Conservation (phyloP, 1,140 invertebrate genomes). For the Solenopsis invicta region DNA sequence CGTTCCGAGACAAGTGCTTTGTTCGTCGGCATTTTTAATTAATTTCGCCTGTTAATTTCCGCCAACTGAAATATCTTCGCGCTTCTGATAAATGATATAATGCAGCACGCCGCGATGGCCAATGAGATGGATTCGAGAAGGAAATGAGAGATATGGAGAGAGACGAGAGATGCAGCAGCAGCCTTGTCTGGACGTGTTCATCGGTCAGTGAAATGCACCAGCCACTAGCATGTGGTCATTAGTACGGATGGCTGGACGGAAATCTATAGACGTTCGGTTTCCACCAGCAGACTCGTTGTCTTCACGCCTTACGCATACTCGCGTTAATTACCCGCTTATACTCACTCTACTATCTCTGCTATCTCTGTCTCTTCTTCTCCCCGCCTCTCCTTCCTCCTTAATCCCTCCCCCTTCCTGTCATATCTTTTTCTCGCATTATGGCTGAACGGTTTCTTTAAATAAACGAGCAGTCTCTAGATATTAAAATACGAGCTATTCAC, state of each 20-base stretch:
- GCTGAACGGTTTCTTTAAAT: background rate
- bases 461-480: constrained; percentile 2
- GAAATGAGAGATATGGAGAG: constrained; percentile 32
- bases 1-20: background rate
- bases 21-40: constrained; percentile 48
- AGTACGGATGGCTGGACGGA: constrained; percentile 63
- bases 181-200: constrained; percentile 67
- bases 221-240: constrained; percentile 68
- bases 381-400: too few relatives aligned
- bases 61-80: constrained; percentile 4
- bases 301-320: constrained; percentile 67
- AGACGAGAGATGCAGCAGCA: constrained; percentile 49
- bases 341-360: background rate
- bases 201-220: constrained; percentile 69
- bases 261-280: constrained; percentile 68
- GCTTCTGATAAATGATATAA: constrained; percentile 41
- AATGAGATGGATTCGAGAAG: constrained; percentile 19
- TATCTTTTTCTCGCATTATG: background rate
- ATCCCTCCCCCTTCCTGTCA: background rate
- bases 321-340: constrained; percentile 61
- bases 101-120: background rate
- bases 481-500: constrained; percentile 3
- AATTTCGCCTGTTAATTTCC: constrained; percentile 47
- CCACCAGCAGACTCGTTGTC: constrained; percentile 45
- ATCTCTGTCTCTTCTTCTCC: background rate